Percentiles rank a stretch among this genome's conserved stretches.
These are phyloP conservation scores for Anser cygnoides DNA, from an alignment of 2,113 vertebrate species.

Conservation along the genomic window DNA sequence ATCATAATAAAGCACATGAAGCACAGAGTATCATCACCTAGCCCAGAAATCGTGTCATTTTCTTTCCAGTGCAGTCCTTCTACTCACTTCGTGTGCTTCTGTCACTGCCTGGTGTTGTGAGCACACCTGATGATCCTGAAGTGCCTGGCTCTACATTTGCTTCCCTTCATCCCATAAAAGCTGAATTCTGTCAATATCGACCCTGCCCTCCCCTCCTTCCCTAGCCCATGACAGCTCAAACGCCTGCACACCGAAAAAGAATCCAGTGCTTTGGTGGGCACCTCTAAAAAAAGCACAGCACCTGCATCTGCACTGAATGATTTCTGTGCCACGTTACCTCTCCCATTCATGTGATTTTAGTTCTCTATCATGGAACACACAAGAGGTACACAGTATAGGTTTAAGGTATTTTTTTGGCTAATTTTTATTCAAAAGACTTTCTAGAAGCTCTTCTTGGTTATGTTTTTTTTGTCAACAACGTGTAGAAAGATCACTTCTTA, in stretches of 20 bases:
- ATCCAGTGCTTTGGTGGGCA: not conserved
- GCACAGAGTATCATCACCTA: not conserved
- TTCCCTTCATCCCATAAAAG: not conserved
- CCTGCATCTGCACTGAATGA: accelerated
- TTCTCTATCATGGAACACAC: not conserved
- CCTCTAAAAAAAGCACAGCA: not conserved
- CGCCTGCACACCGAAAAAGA: accelerated
- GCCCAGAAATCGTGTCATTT: not conserved
- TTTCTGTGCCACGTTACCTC: not conserved
- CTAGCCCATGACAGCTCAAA: not conserved
- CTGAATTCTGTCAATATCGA: not conserved
- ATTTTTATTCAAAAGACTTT: not conserved
- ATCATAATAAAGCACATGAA: not conserved
- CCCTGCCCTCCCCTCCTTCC: not conserved
- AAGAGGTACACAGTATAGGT: accelerated
- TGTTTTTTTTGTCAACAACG: not conserved
- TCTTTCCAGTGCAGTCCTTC: not conserved
- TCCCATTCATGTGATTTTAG: not conserved
- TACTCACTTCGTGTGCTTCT: not conserved
- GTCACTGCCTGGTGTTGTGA: not conserved
- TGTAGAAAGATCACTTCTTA: not conserved
- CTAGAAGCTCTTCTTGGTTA: not conserved
- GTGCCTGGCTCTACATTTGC: not conserved
- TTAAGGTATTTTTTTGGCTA: not conserved
- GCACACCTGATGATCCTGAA: not conserved